Evolutionary conservation across 2,113 vertebrate species (phyloP).

Genomic region (Falco punctatus): DNA sequence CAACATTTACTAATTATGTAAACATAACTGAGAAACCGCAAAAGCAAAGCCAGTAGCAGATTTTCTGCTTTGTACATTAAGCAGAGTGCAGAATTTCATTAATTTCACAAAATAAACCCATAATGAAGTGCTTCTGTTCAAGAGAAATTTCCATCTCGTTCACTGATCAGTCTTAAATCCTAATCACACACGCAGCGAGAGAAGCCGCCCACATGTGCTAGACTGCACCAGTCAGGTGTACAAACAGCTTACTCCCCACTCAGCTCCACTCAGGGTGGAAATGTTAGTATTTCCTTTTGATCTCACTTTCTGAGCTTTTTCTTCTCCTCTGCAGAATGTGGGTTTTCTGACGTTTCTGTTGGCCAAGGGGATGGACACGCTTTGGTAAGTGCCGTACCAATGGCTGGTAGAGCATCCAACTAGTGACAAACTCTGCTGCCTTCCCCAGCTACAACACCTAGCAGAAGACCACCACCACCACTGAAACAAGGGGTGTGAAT

Average conservation of each 20-base stretch:
- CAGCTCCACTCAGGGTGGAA: background rate
- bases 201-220: background rate
- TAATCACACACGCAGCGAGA: accelerated
- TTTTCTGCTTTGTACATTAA: slow-evolving; percentile 79
- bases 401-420: accelerated
- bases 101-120: slow-evolving; percentile 50
- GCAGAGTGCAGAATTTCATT: slow-evolving; percentile 68
- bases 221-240: background rate
- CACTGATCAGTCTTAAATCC: background rate
- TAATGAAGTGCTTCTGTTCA: slow-evolving; percentile 23
- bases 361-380: background rate
- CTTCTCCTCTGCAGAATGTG: background rate
- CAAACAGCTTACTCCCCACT: background rate
- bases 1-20: background rate
- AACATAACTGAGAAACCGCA: slow-evolving; percentile 75
- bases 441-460: accelerated
- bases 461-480: background rate
- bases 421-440: background rate
- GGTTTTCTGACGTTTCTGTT: background rate
- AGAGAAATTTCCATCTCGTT: background rate
- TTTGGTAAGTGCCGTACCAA: accelerated
- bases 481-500: background rate
- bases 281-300: accelerated
- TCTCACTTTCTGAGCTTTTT: no score
- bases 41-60: slow-evolving; percentile 64